Evolutionary conservation across 2,888 invertebrate genomes (phyloP).

Genomic region (Tinea pellionella): DNA sequence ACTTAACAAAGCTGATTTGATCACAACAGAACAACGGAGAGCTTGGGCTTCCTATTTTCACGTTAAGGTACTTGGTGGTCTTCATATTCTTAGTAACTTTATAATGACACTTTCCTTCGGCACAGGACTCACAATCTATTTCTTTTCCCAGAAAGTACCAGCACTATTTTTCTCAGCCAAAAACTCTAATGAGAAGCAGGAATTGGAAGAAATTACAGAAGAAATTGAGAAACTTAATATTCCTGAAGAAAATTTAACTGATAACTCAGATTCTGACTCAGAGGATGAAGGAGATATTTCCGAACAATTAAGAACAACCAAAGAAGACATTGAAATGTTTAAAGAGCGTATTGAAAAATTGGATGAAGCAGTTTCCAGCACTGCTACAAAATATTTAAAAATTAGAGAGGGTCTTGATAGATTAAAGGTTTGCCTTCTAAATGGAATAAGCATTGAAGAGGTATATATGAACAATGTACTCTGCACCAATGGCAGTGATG

Average conservation of each 20-base stretch:
- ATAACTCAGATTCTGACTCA: conserved; percentile 22
- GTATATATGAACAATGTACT: no score
- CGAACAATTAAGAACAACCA: no score
- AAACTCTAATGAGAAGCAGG: conserved; percentile 57
- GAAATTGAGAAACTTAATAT: conserved; percentile 19
- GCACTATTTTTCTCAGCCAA: conserved; percentile 93
- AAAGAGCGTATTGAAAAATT: conserved; percentile 63
- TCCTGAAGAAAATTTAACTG: no score
- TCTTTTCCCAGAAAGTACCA: conserved; percentile 63
- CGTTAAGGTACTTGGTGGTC: conserved; percentile 62
- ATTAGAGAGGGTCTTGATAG: conserved; percentile 64
- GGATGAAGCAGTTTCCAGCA: conserved; percentile 61
- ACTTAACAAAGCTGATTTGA: conserved; percentile 95
- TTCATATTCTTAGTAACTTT: no score
- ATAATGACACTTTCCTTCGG: no score
- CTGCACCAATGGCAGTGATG: no score
- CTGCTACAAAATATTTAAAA: conserved; percentile 64
- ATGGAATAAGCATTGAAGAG: conserved; percentile 41
- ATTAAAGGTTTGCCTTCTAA: conserved; percentile 43
- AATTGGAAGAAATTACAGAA: conserved; percentile 39
- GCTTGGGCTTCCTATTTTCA: conserved; percentile 90
- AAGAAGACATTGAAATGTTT: conserved; percentile 59
- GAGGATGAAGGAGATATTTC: no score
- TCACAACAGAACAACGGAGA: conserved; percentile 82
- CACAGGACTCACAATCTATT: neutral